Evolutionary conservation across 2,797 vertebrate genomes (phyloP).

Genomic region (Microctenopoma steveboyesi): DNA sequence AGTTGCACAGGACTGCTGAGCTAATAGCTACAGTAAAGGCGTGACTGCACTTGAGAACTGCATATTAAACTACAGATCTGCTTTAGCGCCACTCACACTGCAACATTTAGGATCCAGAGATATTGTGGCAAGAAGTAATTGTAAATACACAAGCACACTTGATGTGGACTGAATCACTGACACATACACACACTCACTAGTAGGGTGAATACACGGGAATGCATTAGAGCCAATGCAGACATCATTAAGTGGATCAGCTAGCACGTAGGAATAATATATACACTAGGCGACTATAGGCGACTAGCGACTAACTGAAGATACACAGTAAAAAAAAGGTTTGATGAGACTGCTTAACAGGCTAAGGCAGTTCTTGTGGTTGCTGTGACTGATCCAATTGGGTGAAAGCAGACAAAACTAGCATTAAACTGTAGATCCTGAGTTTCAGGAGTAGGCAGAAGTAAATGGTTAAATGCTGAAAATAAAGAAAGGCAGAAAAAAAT

Average conservation of each 20-base stretch:
- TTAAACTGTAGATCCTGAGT: too few relatives aligned
- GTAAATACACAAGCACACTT: slow-evolving; percentile 27
- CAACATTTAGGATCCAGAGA: slow-evolving; percentile 24
- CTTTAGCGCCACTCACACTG: slow-evolving; percentile 43
- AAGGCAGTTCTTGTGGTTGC: too few relatives aligned
- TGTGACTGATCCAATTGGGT: too few relatives aligned
- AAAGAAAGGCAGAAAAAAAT: background rate
- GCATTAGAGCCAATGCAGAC: background rate
- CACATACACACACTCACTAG: background rate
- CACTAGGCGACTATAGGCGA: too few relatives aligned
- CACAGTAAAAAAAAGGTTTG: too few relatives aligned
- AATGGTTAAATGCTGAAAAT: too few relatives aligned
- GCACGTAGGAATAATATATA: background rate
- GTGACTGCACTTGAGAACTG: slow-evolving; percentile 55
- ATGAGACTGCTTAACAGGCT: too few relatives aligned
- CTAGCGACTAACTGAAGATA: too few relatives aligned
- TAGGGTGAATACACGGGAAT: background rate
- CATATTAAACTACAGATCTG: slow-evolving; percentile 62
- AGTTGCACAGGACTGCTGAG: slow-evolving; percentile 61
- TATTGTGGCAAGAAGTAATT: slow-evolving; percentile 2
- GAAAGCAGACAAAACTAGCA: too few relatives aligned
- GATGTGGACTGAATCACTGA: background rate
- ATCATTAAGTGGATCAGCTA: background rate
- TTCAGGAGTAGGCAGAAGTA: too few relatives aligned
- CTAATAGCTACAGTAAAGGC: slow-evolving; percentile 72